Evolutionary conservation across 2,113 vertebrate species (phyloP).

Genomic region (Tyrannus savana): DNA sequence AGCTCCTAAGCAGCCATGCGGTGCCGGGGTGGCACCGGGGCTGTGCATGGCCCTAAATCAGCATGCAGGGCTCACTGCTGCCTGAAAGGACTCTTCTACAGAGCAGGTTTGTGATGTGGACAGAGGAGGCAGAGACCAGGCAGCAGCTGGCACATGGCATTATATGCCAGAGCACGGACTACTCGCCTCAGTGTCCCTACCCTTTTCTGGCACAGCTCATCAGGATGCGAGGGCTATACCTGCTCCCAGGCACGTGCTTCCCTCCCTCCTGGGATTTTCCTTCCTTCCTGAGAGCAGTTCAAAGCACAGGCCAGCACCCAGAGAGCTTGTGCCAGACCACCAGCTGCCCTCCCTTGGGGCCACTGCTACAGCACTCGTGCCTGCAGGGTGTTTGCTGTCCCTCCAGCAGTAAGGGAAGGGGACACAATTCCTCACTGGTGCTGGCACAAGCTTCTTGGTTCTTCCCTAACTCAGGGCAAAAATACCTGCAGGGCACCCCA

Average conservation of each 20-base stretch:
- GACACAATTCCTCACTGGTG: neutral
- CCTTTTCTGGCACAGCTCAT: neutral
- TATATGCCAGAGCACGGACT: fast-evolving
- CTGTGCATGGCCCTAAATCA: neutral
- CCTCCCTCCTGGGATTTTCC: neutral
- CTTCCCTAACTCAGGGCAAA: neutral
- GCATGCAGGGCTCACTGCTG: neutral
- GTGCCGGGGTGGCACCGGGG: neutral
- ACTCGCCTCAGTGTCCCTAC: fast-evolving
- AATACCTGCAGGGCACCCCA: neutral
- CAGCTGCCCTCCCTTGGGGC: neutral
- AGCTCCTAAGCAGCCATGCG: neutral
- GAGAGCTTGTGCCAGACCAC: neutral
- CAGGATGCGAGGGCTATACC: fast-evolving
- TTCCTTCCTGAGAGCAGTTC: neutral
- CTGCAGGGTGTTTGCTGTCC: neutral
- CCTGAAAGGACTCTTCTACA: neutral
- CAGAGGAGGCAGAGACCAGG: neutral
- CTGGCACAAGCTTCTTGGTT: neutral
- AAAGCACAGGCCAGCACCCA: neutral
- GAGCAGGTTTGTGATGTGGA: neutral
- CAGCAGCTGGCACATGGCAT: neutral
- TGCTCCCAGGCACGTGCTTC: neutral
- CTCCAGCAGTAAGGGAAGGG: neutral
- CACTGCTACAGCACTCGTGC: fast-evolving